Evolutionary conservation across 2,797 vertebrate genomes (phyloP).

Genomic region (Threskiornis aethiopicus): DNA sequence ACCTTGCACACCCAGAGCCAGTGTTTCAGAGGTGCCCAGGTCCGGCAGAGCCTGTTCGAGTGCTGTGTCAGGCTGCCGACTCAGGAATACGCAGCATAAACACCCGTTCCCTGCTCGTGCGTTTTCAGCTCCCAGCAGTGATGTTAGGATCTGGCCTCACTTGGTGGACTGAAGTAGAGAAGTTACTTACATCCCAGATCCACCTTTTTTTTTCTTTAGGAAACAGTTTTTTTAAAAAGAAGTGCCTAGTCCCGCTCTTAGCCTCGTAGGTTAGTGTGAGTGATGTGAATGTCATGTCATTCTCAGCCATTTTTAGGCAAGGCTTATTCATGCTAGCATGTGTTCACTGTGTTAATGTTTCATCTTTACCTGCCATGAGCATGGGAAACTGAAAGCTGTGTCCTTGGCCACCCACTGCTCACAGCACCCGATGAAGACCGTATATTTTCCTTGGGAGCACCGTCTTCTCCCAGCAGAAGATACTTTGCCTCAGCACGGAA

Average conservation of each 20-base stretch:
- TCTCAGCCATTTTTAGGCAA: not conserved
- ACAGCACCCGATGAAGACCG: not conserved
- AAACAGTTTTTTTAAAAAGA: not conserved
- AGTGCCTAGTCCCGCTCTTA: conserved; percentile 42
- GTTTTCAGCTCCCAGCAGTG: not conserved
- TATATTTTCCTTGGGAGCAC: not conserved
- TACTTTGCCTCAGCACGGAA: not conserved
- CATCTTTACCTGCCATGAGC: not conserved
- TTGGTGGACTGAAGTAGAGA: not conserved
- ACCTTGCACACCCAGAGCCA: not conserved
- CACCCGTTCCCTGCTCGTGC: not conserved
- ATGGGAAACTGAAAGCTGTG: not conserved
- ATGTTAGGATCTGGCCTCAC: not conserved
- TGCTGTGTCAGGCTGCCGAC: not conserved
- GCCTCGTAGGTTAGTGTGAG: conserved; percentile 19
- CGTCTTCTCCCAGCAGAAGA: not conserved
- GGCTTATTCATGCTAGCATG: not conserved
- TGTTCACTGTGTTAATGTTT: not conserved
- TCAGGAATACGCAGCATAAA: not conserved
- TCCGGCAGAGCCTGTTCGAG: not conserved
- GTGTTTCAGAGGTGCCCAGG: not conserved
- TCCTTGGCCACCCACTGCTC: not conserved
- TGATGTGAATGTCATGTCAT: not conserved
- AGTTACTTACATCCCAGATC: not conserved
- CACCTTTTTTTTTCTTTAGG: not conserved